phyloP scores from a whole-genome alignment of 2,113 vertebrate genomes.

The Tricholaema leucomelas region DNA sequence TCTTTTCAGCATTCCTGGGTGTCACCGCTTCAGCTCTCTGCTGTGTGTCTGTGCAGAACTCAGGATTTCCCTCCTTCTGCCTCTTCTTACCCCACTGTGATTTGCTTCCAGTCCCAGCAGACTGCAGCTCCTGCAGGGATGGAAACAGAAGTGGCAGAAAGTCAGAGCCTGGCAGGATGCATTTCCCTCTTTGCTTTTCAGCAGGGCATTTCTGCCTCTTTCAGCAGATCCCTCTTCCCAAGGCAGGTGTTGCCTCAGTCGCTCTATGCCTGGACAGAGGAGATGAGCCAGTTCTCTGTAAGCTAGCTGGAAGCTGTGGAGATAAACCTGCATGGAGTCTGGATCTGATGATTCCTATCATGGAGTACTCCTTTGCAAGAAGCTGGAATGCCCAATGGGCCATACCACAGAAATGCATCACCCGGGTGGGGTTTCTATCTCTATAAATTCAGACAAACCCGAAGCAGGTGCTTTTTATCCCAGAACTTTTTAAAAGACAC shows the following conservation, averaged over 20 bases:
- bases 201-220: background rate
- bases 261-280: background rate
- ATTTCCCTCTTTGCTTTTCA: background rate
- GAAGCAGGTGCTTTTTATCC: background rate
- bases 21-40: background rate
- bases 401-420: background rate
- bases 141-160: background rate
- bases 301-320: background rate
- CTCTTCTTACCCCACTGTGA: background rate
- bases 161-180: background rate
- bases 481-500: background rate
- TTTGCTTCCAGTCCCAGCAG: background rate
- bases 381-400: background rate
- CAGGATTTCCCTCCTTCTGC: background rate
- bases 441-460: background rate
- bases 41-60: background rate
- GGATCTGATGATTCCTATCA: background rate
- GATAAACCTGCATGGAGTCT: background rate
- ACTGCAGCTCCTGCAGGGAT: background rate
- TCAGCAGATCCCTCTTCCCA: background rate
- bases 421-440: background rate
- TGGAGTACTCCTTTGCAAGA: background rate
- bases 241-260: background rate
- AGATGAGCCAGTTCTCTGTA: background rate
- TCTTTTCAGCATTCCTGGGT: background rate